Percentiles rank a stretch among this genome's conserved stretches.
phyloP scores from a whole-genome alignment of 92 coral and sea anemone species.

The Umimayanthus kanabou region DNA sequence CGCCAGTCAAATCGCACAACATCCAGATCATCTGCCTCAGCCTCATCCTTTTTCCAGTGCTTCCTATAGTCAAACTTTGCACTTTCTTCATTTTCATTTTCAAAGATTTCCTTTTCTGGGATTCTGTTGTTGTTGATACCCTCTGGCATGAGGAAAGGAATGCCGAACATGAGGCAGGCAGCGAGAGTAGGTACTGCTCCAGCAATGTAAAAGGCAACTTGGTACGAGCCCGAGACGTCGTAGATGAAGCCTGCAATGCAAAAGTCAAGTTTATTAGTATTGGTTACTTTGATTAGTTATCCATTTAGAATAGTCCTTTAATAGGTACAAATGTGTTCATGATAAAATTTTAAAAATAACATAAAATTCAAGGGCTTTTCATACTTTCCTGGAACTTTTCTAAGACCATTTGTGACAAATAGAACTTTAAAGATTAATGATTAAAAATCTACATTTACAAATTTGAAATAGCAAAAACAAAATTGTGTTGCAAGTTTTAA shows the following conservation, averaged over 20 bases:
- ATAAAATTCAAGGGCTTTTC: no score
- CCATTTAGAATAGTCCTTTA: no score
- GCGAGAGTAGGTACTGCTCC: slow-evolving; percentile 98
- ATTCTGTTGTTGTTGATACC: slow-evolving; percentile 63
- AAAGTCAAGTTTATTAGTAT: background rate
- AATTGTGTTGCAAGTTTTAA: no score
- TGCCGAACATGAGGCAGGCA: slow-evolving; percentile 95
- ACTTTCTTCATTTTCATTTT: slow-evolving; percentile 55
- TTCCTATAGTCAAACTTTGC: slow-evolving; percentile 39
- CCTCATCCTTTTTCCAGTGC: background rate
- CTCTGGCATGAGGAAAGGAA: slow-evolving; percentile 93
- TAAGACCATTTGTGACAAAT: background rate
- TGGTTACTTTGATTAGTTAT: background rate
- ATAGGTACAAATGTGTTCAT: no score
- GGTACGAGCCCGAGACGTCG: slow-evolving; percentile 81
- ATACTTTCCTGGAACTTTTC: background rate
- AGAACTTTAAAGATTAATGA: no score
- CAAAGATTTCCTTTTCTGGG: slow-evolving; percentile 65
- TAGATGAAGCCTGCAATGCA: slow-evolving; percentile 80
- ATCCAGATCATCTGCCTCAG: background rate
- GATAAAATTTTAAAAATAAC: no score
- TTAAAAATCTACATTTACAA: no score
- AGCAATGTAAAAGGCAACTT: slow-evolving; percentile 97
- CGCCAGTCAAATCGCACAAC: slow-evolving; percentile 47
- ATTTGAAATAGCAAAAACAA: no score